Conservation (phyloP, 2,888 invertebrate genomes). For the Stenodera caucasica region DNA sequence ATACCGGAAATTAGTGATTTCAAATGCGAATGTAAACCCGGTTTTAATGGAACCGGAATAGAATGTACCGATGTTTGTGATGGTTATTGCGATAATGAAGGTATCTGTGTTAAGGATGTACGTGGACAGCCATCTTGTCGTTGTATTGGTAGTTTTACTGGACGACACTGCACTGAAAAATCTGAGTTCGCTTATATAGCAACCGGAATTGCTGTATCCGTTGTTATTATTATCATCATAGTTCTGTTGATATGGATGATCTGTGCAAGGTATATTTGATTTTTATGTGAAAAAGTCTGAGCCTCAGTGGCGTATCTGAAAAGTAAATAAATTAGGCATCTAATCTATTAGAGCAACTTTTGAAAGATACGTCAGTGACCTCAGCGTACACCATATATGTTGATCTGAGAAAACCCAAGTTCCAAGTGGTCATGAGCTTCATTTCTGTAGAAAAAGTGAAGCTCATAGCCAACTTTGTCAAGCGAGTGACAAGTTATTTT, state of each 20-base stretch:
- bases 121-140: slow-evolving; percentile 85
- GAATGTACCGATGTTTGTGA: slow-evolving; percentile 82
- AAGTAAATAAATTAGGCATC: too few relatives aligned
- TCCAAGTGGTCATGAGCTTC: too few relatives aligned
- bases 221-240: slow-evolving; percentile 88
- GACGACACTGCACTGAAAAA: slow-evolving; percentile 84
- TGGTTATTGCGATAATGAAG: slow-evolving; percentile 87
- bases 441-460: too few relatives aligned
- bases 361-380: too few relatives aligned
- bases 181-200: slow-evolving; percentile 96
- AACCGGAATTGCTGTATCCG: slow-evolving; percentile 92
- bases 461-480: too few relatives aligned
- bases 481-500: too few relatives aligned
- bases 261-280: slow-evolving; percentile 88
- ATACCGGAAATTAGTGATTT: slow-evolving; percentile 82
- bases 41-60: slow-evolving; percentile 86
- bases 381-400: too few relatives aligned
- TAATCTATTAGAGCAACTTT: too few relatives aligned
- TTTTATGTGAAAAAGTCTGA: too few relatives aligned
- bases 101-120: slow-evolving; percentile 81
- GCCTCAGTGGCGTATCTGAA: too few relatives aligned
- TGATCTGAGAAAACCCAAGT: too few relatives aligned
- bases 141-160: slow-evolving; percentile 90
- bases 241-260: slow-evolving; percentile 97
- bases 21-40: slow-evolving; percentile 90